Evolutionary conservation across 2,888 invertebrate genomes (phyloP), one percentile per base, ranked within the genome.

Genomic region (Platycnemis pennipes): DNA sequence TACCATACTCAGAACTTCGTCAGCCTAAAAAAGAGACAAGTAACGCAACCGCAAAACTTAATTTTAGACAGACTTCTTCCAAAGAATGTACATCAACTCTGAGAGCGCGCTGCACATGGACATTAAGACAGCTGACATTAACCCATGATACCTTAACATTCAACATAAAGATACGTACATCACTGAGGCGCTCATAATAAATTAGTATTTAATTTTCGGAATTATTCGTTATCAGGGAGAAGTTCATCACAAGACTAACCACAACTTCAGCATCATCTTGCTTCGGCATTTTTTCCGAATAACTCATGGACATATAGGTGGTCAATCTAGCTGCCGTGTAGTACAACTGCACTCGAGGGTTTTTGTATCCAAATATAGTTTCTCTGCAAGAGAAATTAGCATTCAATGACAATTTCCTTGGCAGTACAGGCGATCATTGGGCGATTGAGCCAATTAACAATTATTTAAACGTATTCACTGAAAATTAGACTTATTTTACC

Each of bases 341-440:
- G 96, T 98, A 98, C 4, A 99, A 96, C 95, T 98, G 97, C 4
- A 99, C 97, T 94, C 97, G 97, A 63, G 99, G 96, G 96, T 98
- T 98, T 96, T 98, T 98, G 96, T 99, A 99, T 4, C 99, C 99
- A 97, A 99, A 99, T 96, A 99, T 99, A 95, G 98, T 98, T 97
- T 99, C 99, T 95, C 97, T 97, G 96, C 53, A 96, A 96, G 95
- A 95, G 89, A 95, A 95, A 94, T 94, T 53, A 26, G 26, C 26
- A 26, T 49, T 22, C 8, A 77, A 94, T 63, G 31, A n/a, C 31
- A 19, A n/a, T 49, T 37, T 44, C 31, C 94, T 44, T 94, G n/a
- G 22, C n/a, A 49, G n/a, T 26, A 8, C 69, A 88, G 56, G 37
- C 77, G 11, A 31, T n/a, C n/a, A n/a, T n/a, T n/a, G n/a, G n/a